A percentile compares a stretch with the other conserved stretches of the same genome.
phyloP scores from a whole-genome alignment of 2,797 vertebrate genomes.

The Pseudopleuronectes americanus region DNA sequence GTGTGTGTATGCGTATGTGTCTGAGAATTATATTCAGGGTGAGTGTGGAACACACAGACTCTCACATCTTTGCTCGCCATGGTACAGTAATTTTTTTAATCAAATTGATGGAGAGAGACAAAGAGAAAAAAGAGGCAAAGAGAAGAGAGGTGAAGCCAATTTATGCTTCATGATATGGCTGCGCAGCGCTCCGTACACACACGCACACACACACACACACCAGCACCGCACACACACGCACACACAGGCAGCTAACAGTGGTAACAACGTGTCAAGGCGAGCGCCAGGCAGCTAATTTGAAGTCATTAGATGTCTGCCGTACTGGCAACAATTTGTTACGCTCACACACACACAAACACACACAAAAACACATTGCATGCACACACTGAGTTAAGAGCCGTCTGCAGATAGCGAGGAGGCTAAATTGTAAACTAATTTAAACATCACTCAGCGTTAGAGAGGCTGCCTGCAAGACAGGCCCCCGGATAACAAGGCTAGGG shows the following conservation, averaged over 20 bases:
- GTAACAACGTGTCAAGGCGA: constrained; percentile 99
- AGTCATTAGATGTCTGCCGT: constrained; percentile 99
- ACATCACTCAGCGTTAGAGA: constrained; percentile 99
- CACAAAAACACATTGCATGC: constrained; percentile 84
- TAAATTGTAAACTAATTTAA: constrained; percentile 99
- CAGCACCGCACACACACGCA: constrained; percentile 23
- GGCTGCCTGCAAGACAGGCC: constrained; percentile 92
- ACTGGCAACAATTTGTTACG: constrained; percentile 99
- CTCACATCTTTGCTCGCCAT: constrained; percentile 90
- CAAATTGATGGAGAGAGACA: constrained; percentile 90
- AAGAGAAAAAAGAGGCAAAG: constrained; percentile 68
- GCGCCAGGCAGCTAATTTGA: constrained; percentile 98
- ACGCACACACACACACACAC: constrained; percentile 2
- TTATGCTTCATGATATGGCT: constrained; percentile 98
- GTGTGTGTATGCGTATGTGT: constrained; percentile 49
- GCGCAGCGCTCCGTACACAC: constrained; percentile 82
- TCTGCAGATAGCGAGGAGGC: constrained; percentile 95
- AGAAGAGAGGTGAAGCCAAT: constrained; percentile 93
- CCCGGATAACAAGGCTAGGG: constrained; percentile 92
- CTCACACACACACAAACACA: constrained; percentile 81
- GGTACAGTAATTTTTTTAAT: constrained; percentile 99
- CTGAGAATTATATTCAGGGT: constrained; percentile 75
- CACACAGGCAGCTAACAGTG: constrained; percentile 90
- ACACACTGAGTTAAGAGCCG: constrained; percentile 96
- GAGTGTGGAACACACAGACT: constrained; percentile 86